Evolutionary conservation across 2,113 vertebrate species (phyloP).

Genomic region (Vulpes vulpes): DNA sequence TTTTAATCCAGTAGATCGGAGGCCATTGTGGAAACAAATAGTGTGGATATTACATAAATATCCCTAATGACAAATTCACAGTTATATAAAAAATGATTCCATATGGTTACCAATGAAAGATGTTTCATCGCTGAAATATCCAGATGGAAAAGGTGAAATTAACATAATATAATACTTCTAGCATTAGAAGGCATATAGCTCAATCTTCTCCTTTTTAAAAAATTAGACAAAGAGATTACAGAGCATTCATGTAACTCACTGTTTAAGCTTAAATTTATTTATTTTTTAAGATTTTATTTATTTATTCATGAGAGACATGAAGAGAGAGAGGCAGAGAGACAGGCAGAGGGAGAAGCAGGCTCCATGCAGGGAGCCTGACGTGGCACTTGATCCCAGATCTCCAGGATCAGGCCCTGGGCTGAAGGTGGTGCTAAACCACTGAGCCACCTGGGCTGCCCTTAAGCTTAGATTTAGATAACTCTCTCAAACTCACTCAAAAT

Average conservation of each 20-base stretch:
- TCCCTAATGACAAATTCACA: background rate
- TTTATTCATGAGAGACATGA: no score
- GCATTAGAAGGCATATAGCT: slow-evolving; percentile 1
- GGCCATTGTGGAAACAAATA: background rate
- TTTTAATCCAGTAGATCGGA: slow-evolving; percentile 17
- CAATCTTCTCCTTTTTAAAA: background rate
- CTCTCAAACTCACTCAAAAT: background rate
- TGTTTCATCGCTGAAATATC: slow-evolving; percentile 6
- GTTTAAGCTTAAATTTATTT: background rate
- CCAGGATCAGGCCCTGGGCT: no score
- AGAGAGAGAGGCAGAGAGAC: no score
- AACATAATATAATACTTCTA: background rate
- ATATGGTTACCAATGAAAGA: slow-evolving; percentile 36
- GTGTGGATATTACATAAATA: background rate
- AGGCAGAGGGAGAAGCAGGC: no score
- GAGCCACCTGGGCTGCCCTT: no score
- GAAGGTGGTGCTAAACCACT: no score
- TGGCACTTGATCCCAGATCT: no score
- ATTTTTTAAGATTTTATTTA: no score
- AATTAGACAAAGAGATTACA: slow-evolving; percentile 9
- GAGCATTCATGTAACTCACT: background rate
- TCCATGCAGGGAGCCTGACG: no score
- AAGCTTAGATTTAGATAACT: background rate
- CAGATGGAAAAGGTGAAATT: background rate
- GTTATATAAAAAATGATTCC: slow-evolving; percentile 48